phyloP scores from a whole-genome alignment of 2,113 vertebrate genomes.

The Hemibates koningsi region DNA sequence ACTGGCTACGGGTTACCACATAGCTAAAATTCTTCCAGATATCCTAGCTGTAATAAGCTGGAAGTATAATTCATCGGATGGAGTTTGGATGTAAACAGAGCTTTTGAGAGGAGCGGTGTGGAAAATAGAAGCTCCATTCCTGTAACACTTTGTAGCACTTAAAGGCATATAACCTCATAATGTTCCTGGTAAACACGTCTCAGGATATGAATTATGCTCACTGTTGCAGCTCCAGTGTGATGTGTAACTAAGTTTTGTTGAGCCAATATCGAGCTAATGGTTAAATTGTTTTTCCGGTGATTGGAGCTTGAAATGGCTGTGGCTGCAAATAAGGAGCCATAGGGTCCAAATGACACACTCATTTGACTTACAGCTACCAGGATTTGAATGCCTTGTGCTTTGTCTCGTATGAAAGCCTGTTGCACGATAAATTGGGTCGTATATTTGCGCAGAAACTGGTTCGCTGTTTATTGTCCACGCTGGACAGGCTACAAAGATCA shows the following conservation, averaged over 20 bases:
- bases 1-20: neutral
- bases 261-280: neutral
- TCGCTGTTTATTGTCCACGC: neutral
- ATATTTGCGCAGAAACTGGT: neutral
- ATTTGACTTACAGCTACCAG: neutral
- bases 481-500: conserved; percentile 1
- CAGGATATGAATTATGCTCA: neutral
- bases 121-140: neutral
- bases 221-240: neutral
- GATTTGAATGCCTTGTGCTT: neutral
- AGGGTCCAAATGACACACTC: neutral
- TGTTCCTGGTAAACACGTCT: neutral
- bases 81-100: neutral
- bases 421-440: neutral
- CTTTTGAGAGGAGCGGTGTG: neutral
- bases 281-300: neutral
- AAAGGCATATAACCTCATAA: neutral
- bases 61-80: neutral
- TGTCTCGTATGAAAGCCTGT: neutral
- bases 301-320: neutral
- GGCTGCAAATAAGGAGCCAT: neutral
- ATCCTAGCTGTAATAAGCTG: neutral
- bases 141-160: conserved; percentile 4
- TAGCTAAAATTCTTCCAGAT: conserved; percentile 39
- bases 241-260: neutral